Evolutionary conservation across 1,140 invertebrate genomes (phyloP).

Genomic region (Thalassaphorura encarpata): DNA sequence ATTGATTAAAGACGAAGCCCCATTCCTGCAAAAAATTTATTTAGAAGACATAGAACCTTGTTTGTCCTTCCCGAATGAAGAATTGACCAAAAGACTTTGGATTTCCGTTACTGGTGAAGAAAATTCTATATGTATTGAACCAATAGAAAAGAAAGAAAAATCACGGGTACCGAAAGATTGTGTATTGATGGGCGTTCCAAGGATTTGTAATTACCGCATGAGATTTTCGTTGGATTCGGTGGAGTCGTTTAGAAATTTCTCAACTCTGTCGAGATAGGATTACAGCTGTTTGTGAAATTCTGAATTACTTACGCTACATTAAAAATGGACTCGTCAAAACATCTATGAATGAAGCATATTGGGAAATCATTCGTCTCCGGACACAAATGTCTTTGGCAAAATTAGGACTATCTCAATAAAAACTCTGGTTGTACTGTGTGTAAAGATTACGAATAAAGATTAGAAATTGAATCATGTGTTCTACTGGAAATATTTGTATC

Average conservation of each 20-base stretch:
- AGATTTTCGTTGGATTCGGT: conserved; percentile 54
- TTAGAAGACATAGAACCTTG: conserved; percentile 67
- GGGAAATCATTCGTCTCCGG: conserved; percentile 58
- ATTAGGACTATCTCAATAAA: too few species aligned
- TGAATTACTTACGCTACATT: conserved; percentile 73
- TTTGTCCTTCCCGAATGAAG: conserved; percentile 57
- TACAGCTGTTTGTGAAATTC: conserved; percentile 72
- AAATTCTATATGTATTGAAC: conserved; percentile 65
- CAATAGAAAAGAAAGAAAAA: conserved; percentile 59
- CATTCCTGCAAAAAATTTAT: conserved; percentile 58
- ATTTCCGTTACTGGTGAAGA: conserved; percentile 57
- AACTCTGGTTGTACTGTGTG: too few species aligned
- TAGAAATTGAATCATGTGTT: too few species aligned
- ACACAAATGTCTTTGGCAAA: conserved; percentile 65
- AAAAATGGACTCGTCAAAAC: conserved; percentile 69
- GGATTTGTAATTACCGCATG: conserved; percentile 68
- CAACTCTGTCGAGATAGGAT: conserved; percentile 72
- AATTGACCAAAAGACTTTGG: conserved; percentile 51
- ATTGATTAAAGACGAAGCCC: conserved; percentile 43
- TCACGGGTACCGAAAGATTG: conserved; percentile 62
- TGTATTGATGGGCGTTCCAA: conserved; percentile 56
- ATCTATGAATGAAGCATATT: conserved; percentile 63
- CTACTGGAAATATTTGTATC: too few species aligned
- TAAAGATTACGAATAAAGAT: too few species aligned
- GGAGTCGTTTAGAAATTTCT: conserved; percentile 65